Evolutionary conservation across 2,888 invertebrate species (phyloP).

Genomic region (Cabera pusaria): DNA sequence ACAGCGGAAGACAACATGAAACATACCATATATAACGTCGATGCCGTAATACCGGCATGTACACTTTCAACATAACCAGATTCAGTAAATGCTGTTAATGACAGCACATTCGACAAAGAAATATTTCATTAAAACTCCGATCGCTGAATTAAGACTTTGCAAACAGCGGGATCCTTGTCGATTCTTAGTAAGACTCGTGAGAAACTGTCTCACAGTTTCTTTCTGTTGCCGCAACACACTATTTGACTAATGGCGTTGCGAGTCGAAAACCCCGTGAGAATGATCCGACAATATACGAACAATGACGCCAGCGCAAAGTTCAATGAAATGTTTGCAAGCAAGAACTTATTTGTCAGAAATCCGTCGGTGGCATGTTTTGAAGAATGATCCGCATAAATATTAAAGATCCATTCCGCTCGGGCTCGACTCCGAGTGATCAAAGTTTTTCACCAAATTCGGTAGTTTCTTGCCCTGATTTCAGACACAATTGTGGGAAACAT

Average conservation of each 20-base stretch:
- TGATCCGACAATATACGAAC: conserved; percentile 34
- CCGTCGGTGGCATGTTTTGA: conserved; percentile 19
- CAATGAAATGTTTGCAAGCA: conserved; percentile 42
- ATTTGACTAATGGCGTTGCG: conserved; percentile 52
- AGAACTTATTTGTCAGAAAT: conserved; percentile 28
- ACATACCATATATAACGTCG: conserved; percentile 27
- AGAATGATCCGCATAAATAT: conserved; percentile 23
- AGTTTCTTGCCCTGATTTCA: conserved; percentile 12
- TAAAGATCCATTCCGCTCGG: conserved; percentile 7
- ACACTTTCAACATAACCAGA: conserved; percentile 10
- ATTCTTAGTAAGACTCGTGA: conserved; percentile 54
- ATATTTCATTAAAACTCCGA: conserved; percentile 52
- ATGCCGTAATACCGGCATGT: conserved; percentile 6
- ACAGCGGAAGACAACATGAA: conserved; percentile 41
- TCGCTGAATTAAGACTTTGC: conserved; percentile 43
- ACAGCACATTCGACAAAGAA: conserved; percentile 28
- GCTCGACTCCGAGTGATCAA: conserved; percentile 4
- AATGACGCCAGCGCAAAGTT: conserved; percentile 42
- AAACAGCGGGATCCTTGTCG: conserved; percentile 57
- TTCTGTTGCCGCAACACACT: conserved; percentile 51
- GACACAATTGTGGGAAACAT: conserved; percentile 37
- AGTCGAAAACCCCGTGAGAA: conserved; percentile 55
- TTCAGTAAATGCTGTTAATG: conserved; percentile 26
- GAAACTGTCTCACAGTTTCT: conserved; percentile 63
- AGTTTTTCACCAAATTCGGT: conserved; percentile 15